These are phyloP conservation scores for Rapana venosa DNA, from an alignment of 2,888 invertebrate genomes.

Conservation along the genomic window DNA sequence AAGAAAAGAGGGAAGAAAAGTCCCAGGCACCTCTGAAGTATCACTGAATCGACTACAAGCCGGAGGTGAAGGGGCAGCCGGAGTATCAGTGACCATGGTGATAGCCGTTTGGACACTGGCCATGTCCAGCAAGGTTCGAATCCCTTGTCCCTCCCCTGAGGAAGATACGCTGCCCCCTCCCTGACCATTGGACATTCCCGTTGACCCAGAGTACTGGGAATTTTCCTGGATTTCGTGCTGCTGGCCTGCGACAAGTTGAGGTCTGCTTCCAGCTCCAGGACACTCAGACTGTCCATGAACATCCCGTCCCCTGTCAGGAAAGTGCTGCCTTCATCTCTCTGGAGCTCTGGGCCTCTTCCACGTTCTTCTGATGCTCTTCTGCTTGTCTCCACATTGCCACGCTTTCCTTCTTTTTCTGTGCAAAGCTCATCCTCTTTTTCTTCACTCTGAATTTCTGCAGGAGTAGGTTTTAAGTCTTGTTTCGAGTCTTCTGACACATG, in stretches of 20 bases:
- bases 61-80: background rate
- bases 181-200: background rate
- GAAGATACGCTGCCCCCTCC: background rate
- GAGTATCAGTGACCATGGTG: conserved; percentile 23
- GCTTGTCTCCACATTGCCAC: background rate
- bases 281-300: background rate
- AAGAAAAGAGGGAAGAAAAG: too few relatives aligned
- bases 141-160: background rate
- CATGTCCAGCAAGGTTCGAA: conserved; percentile 26
- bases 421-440: background rate
- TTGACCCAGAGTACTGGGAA: background rate
- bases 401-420: background rate
- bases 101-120: conserved; percentile 16
- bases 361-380: background rate
- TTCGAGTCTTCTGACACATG: background rate
- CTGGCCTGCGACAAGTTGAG: conserved; percentile 11
- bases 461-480: background rate
- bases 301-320: conserved; percentile 42
- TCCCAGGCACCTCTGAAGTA: conserved; percentile 32
- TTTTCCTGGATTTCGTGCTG: background rate
- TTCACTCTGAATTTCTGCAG: background rate
- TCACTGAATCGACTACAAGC: conserved; percentile 32
- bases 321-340: conserved; percentile 36
- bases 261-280: background rate
- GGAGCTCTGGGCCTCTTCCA: background rate